Conservation (phyloP, 2,113 vertebrate genomes). For the Elgaria multicarinata region DNA sequence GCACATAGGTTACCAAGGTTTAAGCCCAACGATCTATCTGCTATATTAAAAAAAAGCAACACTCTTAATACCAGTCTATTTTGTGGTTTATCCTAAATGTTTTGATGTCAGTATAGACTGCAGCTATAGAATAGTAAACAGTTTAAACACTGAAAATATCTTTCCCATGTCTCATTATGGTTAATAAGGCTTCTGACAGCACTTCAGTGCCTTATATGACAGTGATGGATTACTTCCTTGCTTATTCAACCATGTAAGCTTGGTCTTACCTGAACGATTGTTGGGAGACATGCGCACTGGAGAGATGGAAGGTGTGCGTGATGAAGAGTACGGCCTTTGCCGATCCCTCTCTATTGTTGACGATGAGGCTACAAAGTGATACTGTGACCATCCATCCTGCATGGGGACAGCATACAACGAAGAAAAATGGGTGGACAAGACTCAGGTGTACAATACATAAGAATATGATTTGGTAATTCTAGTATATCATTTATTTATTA, state of each 20-base stretch:
- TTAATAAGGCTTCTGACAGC: accelerated
- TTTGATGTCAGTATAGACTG: background rate
- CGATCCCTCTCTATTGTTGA: constrained; percentile 98
- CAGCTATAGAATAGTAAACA: background rate
- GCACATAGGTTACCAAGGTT: background rate
- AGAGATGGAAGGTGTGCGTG: constrained; percentile 96
- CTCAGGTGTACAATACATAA: accelerated
- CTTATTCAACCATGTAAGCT: accelerated
- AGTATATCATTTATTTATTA: too few relatives aligned
- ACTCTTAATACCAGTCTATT: background rate
- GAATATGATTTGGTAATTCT: too few relatives aligned
- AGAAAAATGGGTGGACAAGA: accelerated
- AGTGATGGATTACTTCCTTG: background rate
- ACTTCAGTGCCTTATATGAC: background rate
- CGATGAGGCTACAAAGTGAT: constrained; percentile 97
- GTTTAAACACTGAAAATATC: background rate
- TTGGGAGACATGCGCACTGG: constrained; percentile 97
- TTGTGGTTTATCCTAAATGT: background rate
- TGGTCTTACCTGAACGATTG: constrained; percentile 92
- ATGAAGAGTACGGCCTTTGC: constrained; percentile 97
- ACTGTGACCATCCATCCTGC: constrained; percentile 97
- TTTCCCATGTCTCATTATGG: background rate
- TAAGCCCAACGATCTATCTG: background rate
- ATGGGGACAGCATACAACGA: constrained; percentile 46
- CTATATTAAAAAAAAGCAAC: background rate